Conservation (phyloP, 2,113 vertebrate species). For the Struthio camelus region DNA sequence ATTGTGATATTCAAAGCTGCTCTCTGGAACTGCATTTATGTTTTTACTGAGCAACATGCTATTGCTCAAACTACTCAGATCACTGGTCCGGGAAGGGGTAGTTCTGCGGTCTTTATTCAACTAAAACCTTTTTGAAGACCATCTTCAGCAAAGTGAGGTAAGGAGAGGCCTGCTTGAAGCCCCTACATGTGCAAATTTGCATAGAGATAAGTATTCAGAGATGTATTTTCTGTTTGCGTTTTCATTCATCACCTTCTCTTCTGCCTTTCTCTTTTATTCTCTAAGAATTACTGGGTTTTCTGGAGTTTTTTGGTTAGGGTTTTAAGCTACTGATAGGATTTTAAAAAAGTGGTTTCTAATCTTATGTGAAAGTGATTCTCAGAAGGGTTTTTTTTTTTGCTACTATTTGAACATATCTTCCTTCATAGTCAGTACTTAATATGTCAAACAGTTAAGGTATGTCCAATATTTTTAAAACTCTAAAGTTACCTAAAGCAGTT, state of each 20-base stretch:
- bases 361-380: neutral
- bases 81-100: neutral
- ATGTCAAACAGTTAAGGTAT: neutral
- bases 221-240: neutral
- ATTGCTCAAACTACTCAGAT: neutral
- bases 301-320: neutral
- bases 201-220: fast-evolving
- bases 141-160: neutral
- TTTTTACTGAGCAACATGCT: neutral
- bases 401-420: neutral
- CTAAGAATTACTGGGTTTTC: neutral
- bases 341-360: too few relatives aligned
- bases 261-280: neutral
- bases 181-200: neutral
- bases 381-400: neutral
- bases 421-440: neutral
- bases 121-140: neutral
- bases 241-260: neutral
- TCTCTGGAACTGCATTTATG: constrained; percentile 18
- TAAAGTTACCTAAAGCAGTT: neutral
- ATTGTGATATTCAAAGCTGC: neutral
- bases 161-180: neutral
- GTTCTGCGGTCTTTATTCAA: neutral
- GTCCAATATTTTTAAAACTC: neutral
- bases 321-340: neutral